Evolutionary conservation across 2,888 invertebrate genomes (phyloP).

Genomic region (Nycteola revayana): DNA sequence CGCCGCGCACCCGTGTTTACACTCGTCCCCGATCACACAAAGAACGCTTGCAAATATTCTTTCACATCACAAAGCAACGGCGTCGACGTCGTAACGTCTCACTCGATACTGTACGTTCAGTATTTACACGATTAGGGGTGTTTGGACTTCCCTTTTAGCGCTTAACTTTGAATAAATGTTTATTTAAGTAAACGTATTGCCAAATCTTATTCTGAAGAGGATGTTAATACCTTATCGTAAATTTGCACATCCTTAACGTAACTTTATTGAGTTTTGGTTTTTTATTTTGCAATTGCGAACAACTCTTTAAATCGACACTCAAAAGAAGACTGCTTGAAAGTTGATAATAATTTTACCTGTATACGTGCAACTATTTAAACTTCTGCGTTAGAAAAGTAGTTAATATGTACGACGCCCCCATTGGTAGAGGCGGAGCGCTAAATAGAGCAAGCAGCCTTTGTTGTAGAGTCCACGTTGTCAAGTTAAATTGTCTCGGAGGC

Average conservation of each 20-base stretch:
- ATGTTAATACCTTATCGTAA: no score
- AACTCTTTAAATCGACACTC: no score
- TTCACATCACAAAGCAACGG: constrained; percentile 57
- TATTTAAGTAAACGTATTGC: constrained; percentile 40
- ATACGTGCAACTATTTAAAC: constrained; percentile 5
- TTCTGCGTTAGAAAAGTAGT: constrained; percentile 33
- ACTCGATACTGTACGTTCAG: constrained; percentile 50
- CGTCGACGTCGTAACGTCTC: constrained; percentile 50
- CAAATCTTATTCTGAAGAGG: constrained; percentile 24
- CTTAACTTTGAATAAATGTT: constrained; percentile 50
- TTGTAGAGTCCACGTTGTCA: constrained; percentile 70
- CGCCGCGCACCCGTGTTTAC: constrained; percentile 68
- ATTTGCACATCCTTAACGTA: no score
- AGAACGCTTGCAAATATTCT: constrained; percentile 69
- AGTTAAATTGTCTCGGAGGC: constrained; percentile 78
- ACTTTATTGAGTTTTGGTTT: no score
- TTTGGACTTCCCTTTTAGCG: constrained; percentile 55
- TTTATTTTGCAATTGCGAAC: no score
- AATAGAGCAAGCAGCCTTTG: constrained; percentile 73
- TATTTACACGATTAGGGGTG: constrained; percentile 63
- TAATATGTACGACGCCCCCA: constrained; percentile 50
- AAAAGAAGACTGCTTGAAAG: neutral
- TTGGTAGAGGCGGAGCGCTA: constrained; percentile 55
- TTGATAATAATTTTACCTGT: neutral
- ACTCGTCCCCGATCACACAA: constrained; percentile 66